Evolutionary conservation across 1,140 invertebrate species (phyloP), one percentile per base, ranked within the genome.

Genomic region (Lordiphosa mommai): DNA sequence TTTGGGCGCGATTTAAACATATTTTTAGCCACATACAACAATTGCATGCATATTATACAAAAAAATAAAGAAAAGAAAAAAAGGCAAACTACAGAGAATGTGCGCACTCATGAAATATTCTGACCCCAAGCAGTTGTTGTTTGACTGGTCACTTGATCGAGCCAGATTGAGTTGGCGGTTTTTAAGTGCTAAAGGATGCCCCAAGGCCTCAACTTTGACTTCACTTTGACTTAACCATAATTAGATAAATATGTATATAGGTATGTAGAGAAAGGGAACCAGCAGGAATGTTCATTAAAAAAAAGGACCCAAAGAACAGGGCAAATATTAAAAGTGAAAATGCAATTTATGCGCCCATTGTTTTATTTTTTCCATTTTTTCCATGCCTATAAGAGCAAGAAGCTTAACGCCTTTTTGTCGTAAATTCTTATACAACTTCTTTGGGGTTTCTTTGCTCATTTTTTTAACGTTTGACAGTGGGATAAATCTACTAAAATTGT

Each of bases 1-100:
- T 82, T 58, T 80, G 66, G 74, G 74, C 76, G 74, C 74, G 76
- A 84, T 76, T 82, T 84, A 76, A 82, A 82, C 77, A 82, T 82
- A 84, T 82, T 82, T 82, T 84, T 82, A 82, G 76, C 71, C 77
- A 80, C 65, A 57, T 37, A 67, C 63, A 74, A 82, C 76, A 82
- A 82, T 82, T 82, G 76, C 76, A 82, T 82, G 76, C 77, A 82
- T 82, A 82, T 82, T 84, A 82, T 58, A 64, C n/a, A 53, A 64
- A 68, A 56, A 51, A 49, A 52, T 37, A 46, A 10, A 23, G 49
- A 30, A 17, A 47, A 38, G 20, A 34, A 40, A 29, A 29, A 48
- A 44, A 9, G n/a, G 40, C 34, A 23, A 36, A 38, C 37, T 46
- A 37, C 8, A 20, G 6, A 27, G 4, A 14, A 8, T 47, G 37